A percentile compares a stretch with the other conserved stretches of the same genome.
These are phyloP conservation scores for Stichodactyla helianthus DNA, from an alignment of 64 coral and sea anemone genomes.

Conservation along the genomic window DNA sequence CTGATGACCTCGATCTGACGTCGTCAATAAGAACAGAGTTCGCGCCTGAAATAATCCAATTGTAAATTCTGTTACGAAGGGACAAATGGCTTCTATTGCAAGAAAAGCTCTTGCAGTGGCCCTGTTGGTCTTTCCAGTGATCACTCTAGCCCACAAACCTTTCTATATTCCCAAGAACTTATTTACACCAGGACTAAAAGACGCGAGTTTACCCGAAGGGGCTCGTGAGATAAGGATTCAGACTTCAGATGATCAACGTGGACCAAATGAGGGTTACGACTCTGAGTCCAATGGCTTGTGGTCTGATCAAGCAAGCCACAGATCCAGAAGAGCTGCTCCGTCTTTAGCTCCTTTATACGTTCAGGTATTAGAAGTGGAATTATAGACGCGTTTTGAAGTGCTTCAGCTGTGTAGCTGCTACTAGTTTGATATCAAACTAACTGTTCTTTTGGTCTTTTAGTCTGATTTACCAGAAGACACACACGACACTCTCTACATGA, in stretches of 20 bases:
- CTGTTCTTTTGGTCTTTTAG: constrained; percentile 14
- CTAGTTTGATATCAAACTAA: not conserved
- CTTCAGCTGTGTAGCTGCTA: not conserved
- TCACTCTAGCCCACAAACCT: constrained; percentile 6
- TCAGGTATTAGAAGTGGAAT: not conserved
- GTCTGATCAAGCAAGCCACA: constrained; percentile 17
- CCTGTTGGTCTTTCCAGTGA: not conserved
- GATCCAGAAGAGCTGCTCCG: not conserved
- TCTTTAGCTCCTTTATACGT: not conserved
- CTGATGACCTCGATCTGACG: not conserved
- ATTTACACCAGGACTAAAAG: constrained; percentile 27
- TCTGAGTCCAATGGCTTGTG: not conserved
- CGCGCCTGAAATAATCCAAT: not conserved
- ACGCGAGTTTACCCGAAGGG: constrained; percentile 37
- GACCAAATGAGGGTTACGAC: not conserved
- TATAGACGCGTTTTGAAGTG: not conserved
- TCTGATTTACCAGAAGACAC: not conserved
- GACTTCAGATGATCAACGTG: not conserved
- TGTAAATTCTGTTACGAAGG: not conserved
- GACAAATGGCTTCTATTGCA: not conserved
- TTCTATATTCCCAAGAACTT: constrained; percentile 46
- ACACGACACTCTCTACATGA: constrained; percentile 26
- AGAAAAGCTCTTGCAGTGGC: not conserved
- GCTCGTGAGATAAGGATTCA: not conserved
- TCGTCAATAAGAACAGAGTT: not conserved